Conservation (phyloP, 2,888 invertebrate species). For the Sussaba pulchella region DNA sequence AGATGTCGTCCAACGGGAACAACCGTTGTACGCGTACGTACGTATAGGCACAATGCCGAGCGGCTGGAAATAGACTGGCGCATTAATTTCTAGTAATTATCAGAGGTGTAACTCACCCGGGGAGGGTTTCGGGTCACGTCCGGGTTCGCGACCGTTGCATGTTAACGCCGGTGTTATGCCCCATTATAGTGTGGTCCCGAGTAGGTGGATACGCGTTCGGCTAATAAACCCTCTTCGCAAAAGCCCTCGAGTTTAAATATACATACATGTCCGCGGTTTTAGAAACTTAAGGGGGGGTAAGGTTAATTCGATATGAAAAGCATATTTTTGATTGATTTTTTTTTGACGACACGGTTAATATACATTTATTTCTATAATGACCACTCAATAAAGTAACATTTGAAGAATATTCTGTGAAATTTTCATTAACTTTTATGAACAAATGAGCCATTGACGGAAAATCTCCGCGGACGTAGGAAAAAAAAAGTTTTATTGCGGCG, state of each 20-base stretch:
- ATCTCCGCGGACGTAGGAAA: too few relatives aligned
- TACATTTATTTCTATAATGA: too few relatives aligned
- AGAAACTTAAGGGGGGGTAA: not conserved
- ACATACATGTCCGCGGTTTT: not conserved
- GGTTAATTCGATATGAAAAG: too few relatives aligned
- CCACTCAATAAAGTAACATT: too few relatives aligned
- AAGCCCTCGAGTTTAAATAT: conserved; percentile 37
- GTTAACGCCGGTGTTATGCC: conserved; percentile 84
- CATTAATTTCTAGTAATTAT: conserved; percentile 80
- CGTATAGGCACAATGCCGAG: conserved; percentile 63
- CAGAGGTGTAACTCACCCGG: conserved; percentile 82
- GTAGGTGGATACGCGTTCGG: conserved; percentile 38
- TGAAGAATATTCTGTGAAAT: too few relatives aligned
- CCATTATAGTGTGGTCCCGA: conserved; percentile 82
- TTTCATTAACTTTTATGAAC: too few relatives aligned
- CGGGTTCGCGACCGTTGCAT: conserved; percentile 81
- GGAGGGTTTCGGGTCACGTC: conserved; percentile 81
- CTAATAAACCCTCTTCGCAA: conserved; percentile 21
- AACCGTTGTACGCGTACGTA: conserved; percentile 30
- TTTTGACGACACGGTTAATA: too few relatives aligned
- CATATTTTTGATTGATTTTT: too few relatives aligned
- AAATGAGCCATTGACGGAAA: too few relatives aligned
- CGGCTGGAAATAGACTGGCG: conserved; percentile 65
- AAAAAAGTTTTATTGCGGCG: too few relatives aligned
- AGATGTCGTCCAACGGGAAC: conserved; percentile 34